Evolutionary conservation across 2,888 invertebrate species (phyloP).

Genomic region (Drosophila planitibia): DNA sequence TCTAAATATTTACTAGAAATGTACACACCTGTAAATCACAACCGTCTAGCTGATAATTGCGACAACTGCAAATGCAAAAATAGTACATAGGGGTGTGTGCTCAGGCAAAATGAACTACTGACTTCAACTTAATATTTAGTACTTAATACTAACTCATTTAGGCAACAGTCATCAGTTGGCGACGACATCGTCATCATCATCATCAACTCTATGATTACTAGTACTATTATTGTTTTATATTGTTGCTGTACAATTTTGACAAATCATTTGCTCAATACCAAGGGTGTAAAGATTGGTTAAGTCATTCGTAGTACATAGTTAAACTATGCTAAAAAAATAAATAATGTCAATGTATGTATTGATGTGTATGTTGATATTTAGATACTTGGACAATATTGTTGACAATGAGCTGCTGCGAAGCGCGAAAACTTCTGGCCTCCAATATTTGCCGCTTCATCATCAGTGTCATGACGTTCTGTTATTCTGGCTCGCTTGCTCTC

Average conservation of each 20-base stretch:
- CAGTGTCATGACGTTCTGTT: constrained; percentile 42
- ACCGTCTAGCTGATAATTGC: constrained; percentile 26
- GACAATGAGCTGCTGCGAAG: constrained; percentile 28
- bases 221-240: constrained; percentile 38
- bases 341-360: constrained; percentile 14
- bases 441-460: constrained; percentile 68
- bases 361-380: constrained; percentile 7
- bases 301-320: constrained; percentile 52
- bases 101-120: constrained; percentile 19
- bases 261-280: constrained; percentile 67
- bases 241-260: constrained; percentile 35
- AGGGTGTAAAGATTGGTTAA: constrained; percentile 63
- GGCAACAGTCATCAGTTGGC: constrained; percentile 15
- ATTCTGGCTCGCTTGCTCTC: constrained; percentile 32
- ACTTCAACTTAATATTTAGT: constrained; percentile 9
- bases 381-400: constrained; percentile 24
- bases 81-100: not conserved
- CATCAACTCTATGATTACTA: constrained; percentile 20
- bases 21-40: constrained; percentile 37
- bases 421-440: constrained; percentile 67
- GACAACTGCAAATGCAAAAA: constrained; percentile 2
- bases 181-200: constrained; percentile 11
- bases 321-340: constrained; percentile 7
- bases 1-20: constrained; percentile 29
- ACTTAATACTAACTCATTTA: constrained; percentile 21